Percentiles rank a stretch among this genome's conserved stretches.
Evolutionary conservation across 2,797 vertebrate species (phyloP).

Genomic region (Dallia pectoralis): DNA sequence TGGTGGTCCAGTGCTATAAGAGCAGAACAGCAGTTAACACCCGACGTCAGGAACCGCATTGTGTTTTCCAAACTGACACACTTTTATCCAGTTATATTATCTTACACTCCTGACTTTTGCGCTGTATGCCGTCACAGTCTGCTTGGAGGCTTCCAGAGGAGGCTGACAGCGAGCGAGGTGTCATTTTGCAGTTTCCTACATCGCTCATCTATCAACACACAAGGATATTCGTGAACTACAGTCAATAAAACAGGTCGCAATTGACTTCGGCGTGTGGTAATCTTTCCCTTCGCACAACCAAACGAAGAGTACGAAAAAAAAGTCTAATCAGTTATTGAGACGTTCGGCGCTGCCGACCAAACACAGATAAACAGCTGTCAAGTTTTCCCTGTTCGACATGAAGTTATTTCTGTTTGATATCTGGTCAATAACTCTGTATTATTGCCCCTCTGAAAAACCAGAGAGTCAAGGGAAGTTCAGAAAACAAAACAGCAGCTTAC

Average conservation of each 20-base stretch:
- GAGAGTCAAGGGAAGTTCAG: neutral
- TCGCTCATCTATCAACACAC: conserved; percentile 67
- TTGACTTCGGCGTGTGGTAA: too few species aligned
- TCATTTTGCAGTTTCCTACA: conserved; percentile 65
- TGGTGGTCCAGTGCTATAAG: conserved; percentile 78
- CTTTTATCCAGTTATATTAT: neutral
- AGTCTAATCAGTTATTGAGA: neutral
- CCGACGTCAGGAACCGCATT: neutral
- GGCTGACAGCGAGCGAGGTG: conserved; percentile 68
- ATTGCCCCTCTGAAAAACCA: neutral
- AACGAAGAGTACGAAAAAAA: neutral
- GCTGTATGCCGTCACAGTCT: conserved; percentile 67
- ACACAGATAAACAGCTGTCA: neutral
- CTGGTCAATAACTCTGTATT: neutral
- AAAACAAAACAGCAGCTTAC: conserved; percentile 58
- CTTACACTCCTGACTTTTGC: conserved; percentile 80
- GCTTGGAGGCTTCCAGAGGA: conserved; percentile 65
- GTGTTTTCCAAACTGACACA: neutral
- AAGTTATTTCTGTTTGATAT: neutral
- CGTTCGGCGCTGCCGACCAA: neutral
- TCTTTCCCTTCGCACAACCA: neutral
- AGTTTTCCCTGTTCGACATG: neutral
- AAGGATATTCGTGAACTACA: neutral
- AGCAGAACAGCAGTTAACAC: neutral
- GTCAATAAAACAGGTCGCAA: neutral